These are phyloP conservation scores for Semaprochilodus insignis DNA, from an alignment of 2,797 vertebrate species.

Conservation along the genomic window DNA sequence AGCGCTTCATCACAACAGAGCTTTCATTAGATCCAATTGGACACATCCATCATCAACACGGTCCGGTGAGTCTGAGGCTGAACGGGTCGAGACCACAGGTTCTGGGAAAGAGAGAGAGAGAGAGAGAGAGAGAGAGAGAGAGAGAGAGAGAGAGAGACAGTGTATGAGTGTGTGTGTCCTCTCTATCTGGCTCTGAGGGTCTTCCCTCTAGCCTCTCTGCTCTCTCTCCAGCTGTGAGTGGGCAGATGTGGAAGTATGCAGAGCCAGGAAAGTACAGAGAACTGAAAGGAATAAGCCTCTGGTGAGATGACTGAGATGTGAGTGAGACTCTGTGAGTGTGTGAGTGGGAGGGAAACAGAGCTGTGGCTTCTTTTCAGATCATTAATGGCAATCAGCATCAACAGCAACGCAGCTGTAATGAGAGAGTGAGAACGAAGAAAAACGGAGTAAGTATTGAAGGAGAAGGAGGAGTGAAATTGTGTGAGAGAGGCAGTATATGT, in stretches of 20 bases:
- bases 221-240: not conserved
- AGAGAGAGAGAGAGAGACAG: constrained; percentile 44
- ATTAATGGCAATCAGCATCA: constrained; percentile 44
- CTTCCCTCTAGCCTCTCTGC: not conserved
- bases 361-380: constrained; percentile 45
- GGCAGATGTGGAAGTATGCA: constrained; percentile 68
- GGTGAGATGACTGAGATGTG: constrained; percentile 50
- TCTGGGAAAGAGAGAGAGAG: constrained; percentile 14
- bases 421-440: constrained; percentile 39
- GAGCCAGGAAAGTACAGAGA: constrained; percentile 69
- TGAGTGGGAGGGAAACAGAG: constrained; percentile 14
- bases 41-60: constrained; percentile 60
- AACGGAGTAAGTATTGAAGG: constrained; percentile 5
- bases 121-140: constrained; percentile 51
- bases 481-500: not conserved
- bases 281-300: constrained; percentile 64
- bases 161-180: constrained; percentile 13
- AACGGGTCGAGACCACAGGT: constrained; percentile 48
- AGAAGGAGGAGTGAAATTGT: constrained; percentile 29
- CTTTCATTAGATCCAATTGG: constrained; percentile 67
- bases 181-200: constrained; percentile 3
- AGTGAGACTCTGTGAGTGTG: not conserved
- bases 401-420: constrained; percentile 42
- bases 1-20: constrained; percentile 54
- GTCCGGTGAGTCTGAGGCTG: constrained; percentile 47